Evolutionary conservation across 2,888 invertebrate genomes (phyloP).

Genomic region (Argynnis bischoffii): DNA sequence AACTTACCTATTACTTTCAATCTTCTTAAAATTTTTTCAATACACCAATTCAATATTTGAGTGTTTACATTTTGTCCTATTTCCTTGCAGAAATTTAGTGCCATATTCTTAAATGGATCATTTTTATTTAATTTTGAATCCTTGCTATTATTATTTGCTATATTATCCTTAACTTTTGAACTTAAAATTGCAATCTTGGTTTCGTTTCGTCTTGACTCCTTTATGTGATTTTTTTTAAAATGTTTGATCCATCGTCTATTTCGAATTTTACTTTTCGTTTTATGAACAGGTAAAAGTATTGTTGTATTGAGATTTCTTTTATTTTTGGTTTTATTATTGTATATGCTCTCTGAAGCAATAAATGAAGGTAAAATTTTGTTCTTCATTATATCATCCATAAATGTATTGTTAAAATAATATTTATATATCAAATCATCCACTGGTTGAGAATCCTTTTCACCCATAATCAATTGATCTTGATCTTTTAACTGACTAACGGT

Average conservation of each 20-base stretch:
- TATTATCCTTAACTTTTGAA: not conserved
- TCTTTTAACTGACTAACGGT: conserved; percentile 50
- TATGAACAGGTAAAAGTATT: conserved; percentile 55
- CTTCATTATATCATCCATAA: conserved; percentile 68
- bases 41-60: conserved; percentile 63
- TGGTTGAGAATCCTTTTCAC: conserved; percentile 66
- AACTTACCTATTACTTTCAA: conserved; percentile 62
- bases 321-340: conserved; percentile 48
- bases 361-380: conserved; percentile 58
- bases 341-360: conserved; percentile 37
- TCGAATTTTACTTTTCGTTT: conserved; percentile 43
- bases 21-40: conserved; percentile 67
- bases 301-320: conserved; percentile 59
- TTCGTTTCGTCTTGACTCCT: conserved; percentile 4
- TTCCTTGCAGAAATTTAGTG: conserved; percentile 65
- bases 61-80: conserved; percentile 59
- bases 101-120: conserved; percentile 64
- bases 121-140: conserved; percentile 42
- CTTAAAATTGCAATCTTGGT: not conserved
- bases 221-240: conserved; percentile 15
- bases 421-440: conserved; percentile 75
- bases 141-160: conserved; percentile 37
- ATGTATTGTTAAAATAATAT: conserved; percentile 75
- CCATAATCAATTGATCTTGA: conserved; percentile 64
- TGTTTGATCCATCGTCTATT: conserved; percentile 62